Evolutionary conservation across 2,113 vertebrate genomes (phyloP).

Genomic region (Rhabdornis inornatus): DNA sequence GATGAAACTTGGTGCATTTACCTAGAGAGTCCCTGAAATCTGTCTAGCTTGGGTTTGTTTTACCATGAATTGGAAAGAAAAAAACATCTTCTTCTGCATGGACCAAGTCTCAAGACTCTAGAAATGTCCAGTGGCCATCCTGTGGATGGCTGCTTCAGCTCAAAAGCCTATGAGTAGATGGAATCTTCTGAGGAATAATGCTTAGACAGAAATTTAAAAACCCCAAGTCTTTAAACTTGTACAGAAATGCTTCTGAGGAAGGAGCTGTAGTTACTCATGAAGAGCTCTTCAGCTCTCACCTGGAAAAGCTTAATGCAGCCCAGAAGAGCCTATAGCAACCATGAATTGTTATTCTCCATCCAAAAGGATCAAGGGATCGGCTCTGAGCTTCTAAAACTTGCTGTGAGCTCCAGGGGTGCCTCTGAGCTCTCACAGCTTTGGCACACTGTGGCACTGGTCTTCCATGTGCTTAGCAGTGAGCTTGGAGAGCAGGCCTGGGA

Average conservation of each 20-base stretch:
- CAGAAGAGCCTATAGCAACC: not conserved
- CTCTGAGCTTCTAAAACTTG: not conserved
- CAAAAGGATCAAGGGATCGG: not conserved
- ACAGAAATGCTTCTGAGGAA: not conserved
- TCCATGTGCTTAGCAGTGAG: not conserved
- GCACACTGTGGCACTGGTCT: not conserved
- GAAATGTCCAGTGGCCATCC: not conserved
- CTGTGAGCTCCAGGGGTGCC: rapidly evolving
- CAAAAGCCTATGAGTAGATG: not conserved
- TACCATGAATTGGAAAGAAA: not conserved
- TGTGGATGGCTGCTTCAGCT: not conserved
- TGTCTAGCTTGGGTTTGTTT: not conserved
- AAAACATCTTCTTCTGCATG: rapidly evolving
- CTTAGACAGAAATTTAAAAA: not conserved
- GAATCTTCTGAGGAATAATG: not conserved
- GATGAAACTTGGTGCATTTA: not conserved
- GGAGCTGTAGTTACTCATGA: not conserved
- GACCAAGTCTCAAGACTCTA: not conserved
- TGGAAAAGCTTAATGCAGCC: not conserved
- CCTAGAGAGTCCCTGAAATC: not conserved
- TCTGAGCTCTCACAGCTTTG: not conserved
- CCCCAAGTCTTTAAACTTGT: not conserved
- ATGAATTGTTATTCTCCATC: not conserved
- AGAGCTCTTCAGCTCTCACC: not conserved
- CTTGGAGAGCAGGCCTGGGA: not conserved